Percentiles rank a stretch among this genome's conserved stretches.
Conservation (phyloP, 2,113 vertebrate genomes). For the Bubalus kerabau region DNA sequence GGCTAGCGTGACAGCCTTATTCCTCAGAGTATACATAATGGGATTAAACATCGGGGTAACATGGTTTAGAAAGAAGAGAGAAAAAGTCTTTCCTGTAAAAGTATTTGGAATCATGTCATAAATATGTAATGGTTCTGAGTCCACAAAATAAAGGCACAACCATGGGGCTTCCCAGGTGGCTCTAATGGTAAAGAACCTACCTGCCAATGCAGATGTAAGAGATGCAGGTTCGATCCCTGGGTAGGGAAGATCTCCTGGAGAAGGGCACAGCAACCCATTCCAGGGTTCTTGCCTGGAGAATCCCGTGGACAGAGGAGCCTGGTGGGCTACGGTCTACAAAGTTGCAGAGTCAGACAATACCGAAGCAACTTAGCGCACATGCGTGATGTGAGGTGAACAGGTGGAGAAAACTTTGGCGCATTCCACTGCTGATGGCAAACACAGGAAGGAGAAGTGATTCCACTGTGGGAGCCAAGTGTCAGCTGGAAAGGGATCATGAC, state of each 20-base stretch:
- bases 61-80: not conserved
- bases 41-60: conserved; percentile 30
- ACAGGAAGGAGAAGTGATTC: conserved; percentile 42
- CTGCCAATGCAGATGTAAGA: not conserved
- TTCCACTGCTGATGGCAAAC: not conserved
- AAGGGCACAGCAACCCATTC: not conserved
- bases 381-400: conserved; percentile 5
- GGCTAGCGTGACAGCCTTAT: conserved; percentile 12
- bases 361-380: rapidly evolving
- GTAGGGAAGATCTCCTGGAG: not conserved
- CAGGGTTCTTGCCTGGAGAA: not conserved
- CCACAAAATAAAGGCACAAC: not conserved
- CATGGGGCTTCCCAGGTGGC: not conserved
- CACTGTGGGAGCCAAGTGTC: conserved; percentile 17
- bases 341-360: not conserved
- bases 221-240: rapidly evolving
- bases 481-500: not conserved
- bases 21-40: conserved; percentile 36
- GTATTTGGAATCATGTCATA: not conserved
- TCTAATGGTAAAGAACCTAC: not conserved
- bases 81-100: not conserved
- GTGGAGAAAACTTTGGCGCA: conserved; percentile 43
- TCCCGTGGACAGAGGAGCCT: not conserved
- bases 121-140: not conserved
- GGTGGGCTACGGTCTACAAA: not conserved